These are phyloP conservation scores for Urocolius indicus DNA, from an alignment of 2,113 vertebrate species.

Conservation along the genomic window DNA sequence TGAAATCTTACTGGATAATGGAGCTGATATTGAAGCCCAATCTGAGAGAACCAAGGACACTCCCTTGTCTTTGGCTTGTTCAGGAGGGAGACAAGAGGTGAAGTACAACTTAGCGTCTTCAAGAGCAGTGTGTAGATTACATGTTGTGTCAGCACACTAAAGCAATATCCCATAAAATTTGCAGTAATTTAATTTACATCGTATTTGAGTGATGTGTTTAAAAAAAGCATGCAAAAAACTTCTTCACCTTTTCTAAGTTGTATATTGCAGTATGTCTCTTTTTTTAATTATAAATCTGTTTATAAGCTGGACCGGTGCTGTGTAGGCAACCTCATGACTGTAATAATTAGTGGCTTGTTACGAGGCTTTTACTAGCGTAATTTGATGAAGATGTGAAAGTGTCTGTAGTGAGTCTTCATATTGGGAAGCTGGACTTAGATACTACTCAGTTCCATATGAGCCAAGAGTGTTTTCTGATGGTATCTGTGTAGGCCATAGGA, in stretches of 20 bases:
- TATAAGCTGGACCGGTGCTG: background rate
- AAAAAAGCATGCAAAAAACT: background rate
- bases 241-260: rapidly evolving
- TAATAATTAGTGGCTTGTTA: background rate
- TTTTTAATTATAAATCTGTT: background rate
- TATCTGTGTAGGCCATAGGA: background rate
- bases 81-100: constrained; percentile 98
- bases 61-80: constrained; percentile 96
- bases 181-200: background rate
- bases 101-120: background rate
- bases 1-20: constrained; percentile 95
- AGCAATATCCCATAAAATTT: background rate
- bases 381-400: background rate
- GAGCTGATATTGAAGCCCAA: constrained; percentile 98
- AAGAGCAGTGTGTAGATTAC: background rate
- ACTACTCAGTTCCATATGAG: background rate
- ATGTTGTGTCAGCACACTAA: rapidly evolving
- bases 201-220: background rate
- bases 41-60: constrained; percentile 99
- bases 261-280: rapidly evolving
- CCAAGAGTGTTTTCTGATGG: background rate
- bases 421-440: background rate
- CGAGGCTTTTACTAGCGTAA: background rate
- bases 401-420: background rate
- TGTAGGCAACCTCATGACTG: background rate